A percentile compares a stretch with the other conserved stretches of the same genome.
phyloP scores from a whole-genome alignment of 2,797 vertebrate genomes.

The Gila robusta region DNA sequence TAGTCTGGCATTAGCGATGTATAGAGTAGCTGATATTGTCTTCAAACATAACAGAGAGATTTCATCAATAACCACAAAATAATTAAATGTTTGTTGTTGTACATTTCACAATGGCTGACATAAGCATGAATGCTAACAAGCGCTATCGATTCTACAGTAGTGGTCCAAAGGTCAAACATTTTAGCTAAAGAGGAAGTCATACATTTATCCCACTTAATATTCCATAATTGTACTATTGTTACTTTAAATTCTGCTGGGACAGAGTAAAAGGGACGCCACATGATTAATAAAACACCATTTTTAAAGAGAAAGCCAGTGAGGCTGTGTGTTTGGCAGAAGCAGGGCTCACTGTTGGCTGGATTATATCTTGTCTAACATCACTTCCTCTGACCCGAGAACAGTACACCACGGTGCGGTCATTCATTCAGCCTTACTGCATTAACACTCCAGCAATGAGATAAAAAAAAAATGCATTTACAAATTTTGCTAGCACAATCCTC shows the following conservation, averaged over 20 bases:
- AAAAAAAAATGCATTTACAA: conserved; percentile 29
- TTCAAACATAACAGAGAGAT: conserved; percentile 21
- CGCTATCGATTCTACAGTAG: conserved; percentile 28
- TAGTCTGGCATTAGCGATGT: background rate
- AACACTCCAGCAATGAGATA: conserved; percentile 22
- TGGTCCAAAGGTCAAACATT: conserved; percentile 46
- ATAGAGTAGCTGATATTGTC: conserved; percentile 18
- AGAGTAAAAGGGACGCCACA: conserved; percentile 34
- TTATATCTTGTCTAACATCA: conserved; percentile 37
- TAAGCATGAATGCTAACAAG: conserved; percentile 51
- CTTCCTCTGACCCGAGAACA: conserved; percentile 46
- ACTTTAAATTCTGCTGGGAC: conserved; percentile 53
- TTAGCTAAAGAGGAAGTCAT: conserved; percentile 30
- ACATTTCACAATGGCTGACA: conserved; percentile 37
- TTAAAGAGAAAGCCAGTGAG: conserved; percentile 46
- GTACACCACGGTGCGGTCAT: conserved; percentile 26
- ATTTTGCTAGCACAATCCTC: conserved; percentile 3
- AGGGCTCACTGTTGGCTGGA: conserved; percentile 13
- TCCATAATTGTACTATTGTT: conserved; percentile 47
- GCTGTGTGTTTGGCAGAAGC: conserved; percentile 36
- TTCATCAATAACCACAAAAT: conserved; percentile 40
- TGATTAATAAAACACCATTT: conserved; percentile 58
- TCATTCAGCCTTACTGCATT: conserved; percentile 36
- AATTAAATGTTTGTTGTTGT: conserved; percentile 32
- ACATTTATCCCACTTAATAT: conserved; percentile 53